Percentiles rank a stretch among this genome's conserved stretches.
Conservation (phyloP, 1,140 invertebrate species). For the Bombus affinis region DNA sequence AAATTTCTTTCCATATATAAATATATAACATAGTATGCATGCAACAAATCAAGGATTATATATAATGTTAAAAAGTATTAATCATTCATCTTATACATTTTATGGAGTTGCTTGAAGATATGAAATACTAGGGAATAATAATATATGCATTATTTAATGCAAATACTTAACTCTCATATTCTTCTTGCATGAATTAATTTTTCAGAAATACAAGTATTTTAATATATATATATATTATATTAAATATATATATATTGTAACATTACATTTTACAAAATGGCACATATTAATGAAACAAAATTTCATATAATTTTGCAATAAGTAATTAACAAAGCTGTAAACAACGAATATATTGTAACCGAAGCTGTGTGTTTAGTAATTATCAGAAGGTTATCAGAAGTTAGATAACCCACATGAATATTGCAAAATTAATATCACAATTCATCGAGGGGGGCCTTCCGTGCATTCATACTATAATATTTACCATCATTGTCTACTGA, state of each 20-base stretch:
- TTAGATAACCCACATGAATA: slow-evolving; percentile 66
- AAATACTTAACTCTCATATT: slow-evolving; percentile 20
- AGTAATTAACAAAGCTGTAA: slow-evolving; percentile 40
- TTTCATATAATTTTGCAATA: neutral
- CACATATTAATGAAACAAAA: neutral
- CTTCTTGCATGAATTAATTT: slow-evolving; percentile 49
- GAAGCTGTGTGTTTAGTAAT: slow-evolving; percentile 54
- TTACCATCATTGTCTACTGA: slow-evolving; percentile 18
- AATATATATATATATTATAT: neutral
- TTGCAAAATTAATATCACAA: slow-evolving; percentile 73
- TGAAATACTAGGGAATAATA: neutral
- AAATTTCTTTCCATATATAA: neutral
- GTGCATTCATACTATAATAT: slow-evolving; percentile 14
- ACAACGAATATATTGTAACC: slow-evolving; percentile 48
- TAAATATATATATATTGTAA: neutral
- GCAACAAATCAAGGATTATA: neutral
- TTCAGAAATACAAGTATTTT: neutral
- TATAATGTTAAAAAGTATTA: neutral
- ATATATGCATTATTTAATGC: slow-evolving; percentile 8
- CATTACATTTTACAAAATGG: neutral
- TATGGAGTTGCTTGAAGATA: slow-evolving; percentile 4
- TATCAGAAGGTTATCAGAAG: slow-evolving; percentile 73
- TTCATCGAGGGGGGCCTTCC: slow-evolving; percentile 70
- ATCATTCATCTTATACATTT: slow-evolving; percentile 14
- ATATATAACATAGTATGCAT: slow-evolving; percentile 7